These are phyloP conservation scores for Dicycla oo DNA, from an alignment of 2,888 invertebrate species.

Conservation along the genomic window DNA sequence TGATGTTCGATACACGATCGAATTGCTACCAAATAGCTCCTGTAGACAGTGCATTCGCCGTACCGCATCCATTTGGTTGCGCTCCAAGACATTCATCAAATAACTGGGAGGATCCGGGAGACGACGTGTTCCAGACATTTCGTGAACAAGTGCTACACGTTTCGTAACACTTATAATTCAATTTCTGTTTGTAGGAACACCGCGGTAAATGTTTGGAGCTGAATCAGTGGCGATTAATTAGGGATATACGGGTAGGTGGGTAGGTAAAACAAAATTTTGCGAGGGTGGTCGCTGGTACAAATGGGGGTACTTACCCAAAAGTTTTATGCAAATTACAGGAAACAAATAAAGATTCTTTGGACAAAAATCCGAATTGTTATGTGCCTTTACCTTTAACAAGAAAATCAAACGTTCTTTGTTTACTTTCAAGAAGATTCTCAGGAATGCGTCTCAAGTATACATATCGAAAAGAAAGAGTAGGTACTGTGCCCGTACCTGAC, in stretches of 20 bases:
- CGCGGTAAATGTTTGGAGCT: slow-evolving; percentile 58
- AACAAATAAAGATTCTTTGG: slow-evolving; percentile 28
- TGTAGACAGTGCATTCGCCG: slow-evolving; percentile 58
- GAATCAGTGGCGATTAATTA: slow-evolving; percentile 50
- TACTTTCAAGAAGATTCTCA: slow-evolving; percentile 5
- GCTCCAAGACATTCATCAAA: slow-evolving; percentile 78
- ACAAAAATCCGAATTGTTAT: slow-evolving; percentile 14
- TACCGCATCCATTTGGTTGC: slow-evolving; percentile 72
- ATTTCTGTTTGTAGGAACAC: slow-evolving; percentile 65
- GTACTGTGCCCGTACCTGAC: neutral
- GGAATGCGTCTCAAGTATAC: neutral
- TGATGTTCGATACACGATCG: slow-evolving; percentile 54
- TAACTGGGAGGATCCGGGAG: slow-evolving; percentile 63
- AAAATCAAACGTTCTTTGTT: slow-evolving; percentile 6
- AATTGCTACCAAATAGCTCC: slow-evolving; percentile 61
- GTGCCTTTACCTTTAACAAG: neutral
- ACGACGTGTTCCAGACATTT: slow-evolving; percentile 60
- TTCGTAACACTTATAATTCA: slow-evolving; percentile 66
- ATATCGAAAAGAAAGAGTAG: neutral
- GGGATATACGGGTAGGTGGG: slow-evolving; percentile 39
- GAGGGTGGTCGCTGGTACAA: slow-evolving; percentile 12
- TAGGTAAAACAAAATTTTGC: slow-evolving; percentile 18
- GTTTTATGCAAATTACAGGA: slow-evolving; percentile 34
- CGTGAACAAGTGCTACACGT: slow-evolving; percentile 63
- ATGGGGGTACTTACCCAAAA: slow-evolving; percentile 40